Evolutionary conservation across 2,888 invertebrate genomes (phyloP).

Genomic region (Choreutis nemorana): DNA sequence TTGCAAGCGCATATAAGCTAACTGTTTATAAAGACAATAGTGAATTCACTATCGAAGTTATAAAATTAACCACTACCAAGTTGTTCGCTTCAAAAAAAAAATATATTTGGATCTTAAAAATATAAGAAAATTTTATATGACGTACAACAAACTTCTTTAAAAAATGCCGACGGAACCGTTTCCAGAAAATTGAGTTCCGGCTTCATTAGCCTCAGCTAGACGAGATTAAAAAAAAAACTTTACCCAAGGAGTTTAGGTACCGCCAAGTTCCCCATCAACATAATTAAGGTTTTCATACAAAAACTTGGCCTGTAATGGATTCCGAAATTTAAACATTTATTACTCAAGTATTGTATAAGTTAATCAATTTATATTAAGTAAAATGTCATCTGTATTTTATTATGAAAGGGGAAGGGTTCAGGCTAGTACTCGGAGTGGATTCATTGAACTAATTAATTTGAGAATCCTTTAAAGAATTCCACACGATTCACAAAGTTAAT

Average conservation of each 20-base stretch:
- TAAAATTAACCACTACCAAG: too few species aligned
- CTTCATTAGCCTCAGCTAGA: conserved; percentile 47
- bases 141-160: too few species aligned
- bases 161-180: conserved; percentile 3
- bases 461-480: too few species aligned
- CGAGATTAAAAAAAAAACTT: conserved; percentile 30
- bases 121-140: too few species aligned
- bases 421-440: too few species aligned
- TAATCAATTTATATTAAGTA: conserved; percentile 2
- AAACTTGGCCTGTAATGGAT: conserved; percentile 57
- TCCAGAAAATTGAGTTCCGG: conserved; percentile 42
- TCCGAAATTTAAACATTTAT: conserved; percentile 58
- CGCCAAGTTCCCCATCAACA: conserved; percentile 58
- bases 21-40: conserved; percentile 1
- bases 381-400: too few species aligned
- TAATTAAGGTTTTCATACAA: conserved; percentile 59
- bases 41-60: too few species aligned
- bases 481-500: too few species aligned
- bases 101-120: too few species aligned
- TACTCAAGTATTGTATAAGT: conserved; percentile 18
- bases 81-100: too few species aligned
- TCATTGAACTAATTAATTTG: too few species aligned
- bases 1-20: not conserved
- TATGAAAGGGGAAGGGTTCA: too few species aligned
- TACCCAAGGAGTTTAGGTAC: conserved; percentile 44